Percentiles rank a stretch among this genome's conserved stretches.
Conservation (phyloP, 2,888 invertebrate genomes). For the Maniola hyperantus region DNA sequence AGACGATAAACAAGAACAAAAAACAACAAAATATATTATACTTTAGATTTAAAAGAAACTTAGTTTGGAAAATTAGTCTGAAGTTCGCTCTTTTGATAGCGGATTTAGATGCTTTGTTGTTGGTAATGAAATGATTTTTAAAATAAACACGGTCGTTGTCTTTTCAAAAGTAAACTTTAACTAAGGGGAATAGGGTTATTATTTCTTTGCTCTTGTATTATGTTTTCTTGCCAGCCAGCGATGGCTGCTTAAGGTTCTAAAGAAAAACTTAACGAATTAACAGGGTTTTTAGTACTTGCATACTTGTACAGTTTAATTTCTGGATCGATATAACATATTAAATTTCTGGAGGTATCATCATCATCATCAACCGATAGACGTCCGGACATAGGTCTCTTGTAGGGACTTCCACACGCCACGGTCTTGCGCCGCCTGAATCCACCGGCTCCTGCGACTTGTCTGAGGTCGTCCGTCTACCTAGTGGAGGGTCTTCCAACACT, state of each 20-base stretch:
- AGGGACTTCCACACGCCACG: too few relatives aligned
- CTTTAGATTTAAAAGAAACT: constrained; percentile 25
- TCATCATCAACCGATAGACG: too few relatives aligned
- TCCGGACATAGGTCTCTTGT: too few relatives aligned
- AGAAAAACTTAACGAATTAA: constrained; percentile 2
- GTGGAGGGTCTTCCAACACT: too few relatives aligned
- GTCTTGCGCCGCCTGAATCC: too few relatives aligned
- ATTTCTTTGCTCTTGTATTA: constrained; percentile 1
- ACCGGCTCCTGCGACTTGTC: too few relatives aligned
- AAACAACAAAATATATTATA: neutral
- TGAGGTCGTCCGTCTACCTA: too few relatives aligned
- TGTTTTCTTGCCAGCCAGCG: neutral
- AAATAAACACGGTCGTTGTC: constrained; percentile 8
- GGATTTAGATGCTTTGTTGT: constrained; percentile 23
- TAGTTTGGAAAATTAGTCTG: constrained; percentile 27
- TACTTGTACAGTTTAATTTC: neutral
- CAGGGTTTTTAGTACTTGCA: neutral
- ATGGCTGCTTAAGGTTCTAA: neutral
- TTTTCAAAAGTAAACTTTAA: constrained; percentile 2
- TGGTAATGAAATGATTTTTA: constrained; percentile 23
- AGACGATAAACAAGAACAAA: constrained; percentile 9
- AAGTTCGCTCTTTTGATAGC: constrained; percentile 19
- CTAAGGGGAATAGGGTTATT: neutral
- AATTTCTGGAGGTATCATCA: neutral
- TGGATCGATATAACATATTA: neutral